Conservation (phyloP, 30 jellyfish, hydroid and myxozoan species). For the Calvadosia cruxmelitensis region DNA sequence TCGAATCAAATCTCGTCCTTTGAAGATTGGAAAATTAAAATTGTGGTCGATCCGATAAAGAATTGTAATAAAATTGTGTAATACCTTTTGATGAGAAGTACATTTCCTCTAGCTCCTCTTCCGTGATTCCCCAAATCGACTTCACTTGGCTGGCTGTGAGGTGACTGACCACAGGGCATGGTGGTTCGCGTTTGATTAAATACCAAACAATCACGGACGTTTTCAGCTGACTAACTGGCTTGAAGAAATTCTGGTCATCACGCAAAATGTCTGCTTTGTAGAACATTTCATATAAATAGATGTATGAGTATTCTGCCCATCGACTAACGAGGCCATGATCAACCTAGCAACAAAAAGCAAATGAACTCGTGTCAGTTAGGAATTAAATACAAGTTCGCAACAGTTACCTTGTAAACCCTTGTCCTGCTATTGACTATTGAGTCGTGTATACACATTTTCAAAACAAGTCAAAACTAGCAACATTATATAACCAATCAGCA, state of each 20-base stretch:
- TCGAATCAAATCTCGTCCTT: too few species aligned
- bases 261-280: slow-evolving; percentile 82
- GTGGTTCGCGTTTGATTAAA: slow-evolving; percentile 79
- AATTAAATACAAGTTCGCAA: too few species aligned
- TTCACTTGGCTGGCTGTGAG: slow-evolving; percentile 93
- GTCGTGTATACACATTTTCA: too few species aligned
- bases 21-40: too few species aligned
- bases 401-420: too few species aligned
- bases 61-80: too few species aligned
- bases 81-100: too few species aligned
- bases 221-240: slow-evolving; percentile 87
- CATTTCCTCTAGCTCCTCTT: slow-evolving; percentile 89
- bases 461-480: too few species aligned
- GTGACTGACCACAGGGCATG: slow-evolving; percentile 93
- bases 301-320: slow-evolving; percentile 76
- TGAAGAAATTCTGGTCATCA: slow-evolving; percentile 79
- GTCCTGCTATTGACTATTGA: too few species aligned
- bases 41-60: too few species aligned
- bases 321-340: slow-evolving; percentile 47
- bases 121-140: slow-evolving; percentile 97
- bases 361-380: too few species aligned
- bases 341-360: slow-evolving; percentile 20
- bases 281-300: slow-evolving; percentile 80
- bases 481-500: too few species aligned
- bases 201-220: slow-evolving; percentile 95